Evolutionary conservation across 2,797 vertebrate species (phyloP).

Genomic region (Poecilia picta): DNA sequence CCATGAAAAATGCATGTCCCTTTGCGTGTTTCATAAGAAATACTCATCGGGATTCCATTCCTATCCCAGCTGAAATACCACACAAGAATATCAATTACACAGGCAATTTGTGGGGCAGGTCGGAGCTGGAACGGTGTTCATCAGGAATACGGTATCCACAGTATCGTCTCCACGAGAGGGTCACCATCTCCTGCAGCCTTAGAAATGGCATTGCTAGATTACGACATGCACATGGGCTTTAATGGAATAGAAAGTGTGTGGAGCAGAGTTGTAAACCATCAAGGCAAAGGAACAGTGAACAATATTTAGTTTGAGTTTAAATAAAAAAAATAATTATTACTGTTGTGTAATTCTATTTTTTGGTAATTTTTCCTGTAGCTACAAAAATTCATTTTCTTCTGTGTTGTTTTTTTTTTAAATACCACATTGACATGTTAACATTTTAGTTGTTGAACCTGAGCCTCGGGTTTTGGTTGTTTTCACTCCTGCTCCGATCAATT

Average conservation of each 20-base stretch:
- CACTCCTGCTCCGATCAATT: constrained; percentile 4
- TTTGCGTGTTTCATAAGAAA: constrained; percentile 76
- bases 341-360: constrained; percentile 19
- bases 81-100: constrained; percentile 78
- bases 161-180: constrained; percentile 62
- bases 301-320: constrained; percentile 23
- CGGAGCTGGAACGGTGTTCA: constrained; percentile 41
- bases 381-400: neutral
- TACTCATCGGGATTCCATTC: constrained; percentile 75
- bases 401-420: neutral
- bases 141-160: constrained; percentile 47
- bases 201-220: constrained; percentile 35
- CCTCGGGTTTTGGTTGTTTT: neutral
- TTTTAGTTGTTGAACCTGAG: neutral
- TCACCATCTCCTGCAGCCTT: constrained; percentile 44
- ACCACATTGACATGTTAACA: neutral
- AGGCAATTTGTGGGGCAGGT: constrained; percentile 65
- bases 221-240: constrained; percentile 34
- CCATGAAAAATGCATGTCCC: constrained; percentile 81
- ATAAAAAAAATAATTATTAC: neutral
- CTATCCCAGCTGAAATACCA: constrained; percentile 64
- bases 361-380: neutral
- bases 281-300: constrained; percentile 17
- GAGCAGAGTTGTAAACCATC: constrained; percentile 5
- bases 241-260: constrained; percentile 32